A percentile compares a stretch with the other conserved stretches of the same genome.
Evolutionary conservation across 2,113 vertebrate species (phyloP).

Genomic region (Calypte anna): DNA sequence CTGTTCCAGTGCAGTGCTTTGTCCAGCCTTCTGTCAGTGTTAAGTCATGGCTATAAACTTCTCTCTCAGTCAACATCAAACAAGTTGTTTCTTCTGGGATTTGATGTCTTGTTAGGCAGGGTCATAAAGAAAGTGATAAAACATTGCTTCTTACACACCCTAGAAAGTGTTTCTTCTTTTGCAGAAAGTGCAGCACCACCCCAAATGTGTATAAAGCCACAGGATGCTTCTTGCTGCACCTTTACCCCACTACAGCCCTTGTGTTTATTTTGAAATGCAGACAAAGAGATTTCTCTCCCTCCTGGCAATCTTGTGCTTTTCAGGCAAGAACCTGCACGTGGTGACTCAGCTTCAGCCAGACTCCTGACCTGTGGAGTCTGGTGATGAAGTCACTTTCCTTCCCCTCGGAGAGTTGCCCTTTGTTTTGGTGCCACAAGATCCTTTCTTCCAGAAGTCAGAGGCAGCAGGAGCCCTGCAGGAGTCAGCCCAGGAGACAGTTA

Average conservation of each 20-base stretch:
- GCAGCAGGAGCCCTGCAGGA: neutral
- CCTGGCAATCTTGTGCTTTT: rapidly evolving
- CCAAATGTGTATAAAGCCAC: neutral
- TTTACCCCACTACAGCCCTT: neutral
- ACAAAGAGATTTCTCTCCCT: neutral
- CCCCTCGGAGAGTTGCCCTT: neutral
- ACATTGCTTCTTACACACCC: neutral
- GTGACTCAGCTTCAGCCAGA: neutral
- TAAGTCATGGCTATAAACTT: constrained; percentile 33
- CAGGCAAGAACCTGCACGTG: neutral
- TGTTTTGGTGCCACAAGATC: neutral
- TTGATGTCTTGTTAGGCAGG: constrained; percentile 18
- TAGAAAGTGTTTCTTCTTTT: neutral
- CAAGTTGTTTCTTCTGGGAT: constrained; percentile 27
- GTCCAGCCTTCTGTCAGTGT: constrained; percentile 38
- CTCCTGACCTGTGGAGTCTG: rapidly evolving
- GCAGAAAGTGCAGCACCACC: neutral
- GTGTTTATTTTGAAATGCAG: neutral
- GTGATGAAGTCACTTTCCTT: neutral
- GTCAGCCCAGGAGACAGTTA: neutral
- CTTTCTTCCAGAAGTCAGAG: neutral
- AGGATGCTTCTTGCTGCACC: rapidly evolving
- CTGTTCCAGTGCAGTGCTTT: constrained; percentile 23
- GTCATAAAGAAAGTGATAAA: constrained; percentile 32
- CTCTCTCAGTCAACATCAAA: neutral